Evolutionary conservation across 30 jellyfish, hydroid and myxozoan genomes (phyloP), one percentile per base, ranked within the genome.

Genomic region (Aurelia sp.): DNA sequence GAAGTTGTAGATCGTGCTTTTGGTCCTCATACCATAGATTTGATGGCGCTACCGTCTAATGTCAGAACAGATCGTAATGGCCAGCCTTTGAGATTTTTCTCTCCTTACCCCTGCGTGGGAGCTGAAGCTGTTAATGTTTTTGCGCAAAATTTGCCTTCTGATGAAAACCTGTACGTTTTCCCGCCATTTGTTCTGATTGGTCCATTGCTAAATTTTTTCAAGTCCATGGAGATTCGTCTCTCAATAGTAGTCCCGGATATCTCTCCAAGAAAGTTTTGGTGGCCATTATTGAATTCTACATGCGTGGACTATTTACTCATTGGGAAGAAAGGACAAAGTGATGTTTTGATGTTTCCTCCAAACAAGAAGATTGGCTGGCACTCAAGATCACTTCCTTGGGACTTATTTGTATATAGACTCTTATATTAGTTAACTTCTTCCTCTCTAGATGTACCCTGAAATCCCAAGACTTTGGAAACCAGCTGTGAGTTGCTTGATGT

Each of bases 171-270:
- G 22, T 69, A 69, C 35, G 80, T 35, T 21, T 69, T 69, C 35
- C 80, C 80, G 5, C 80, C 80, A 27, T 69, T 69, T 69, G 80
- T 33, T 33, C 80, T 69, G 62, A 69, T 35, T 13, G 80, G 63
- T 0, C 47, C 80, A 27, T 35, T 69, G 31, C 80, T 69, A 8
- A 27, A 33, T 33, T 27, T 69, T 40, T 40, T 40, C 51, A 40
- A 40, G 51, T 40, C 51, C 51, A 40, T 40, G 51, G 10, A 40
- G 51, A 40, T 40, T 40, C 51, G 51, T 40, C 51, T 40, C 8
- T 4, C 51, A 40, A 40, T 40, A 40, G 10, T 40, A 40, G 51
- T 40, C 51, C 51, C 51, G 8, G 51, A 40, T 40, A 8, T 40
- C 51, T 40, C 51, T 40, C 51, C 51, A 40, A 40, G 51, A 6